Percentiles rank a stretch among this genome's conserved stretches.
These are phyloP conservation scores for Triplophysa bombifrons DNA, from an alignment of 2,797 vertebrate genomes.

Conservation along the genomic window DNA sequence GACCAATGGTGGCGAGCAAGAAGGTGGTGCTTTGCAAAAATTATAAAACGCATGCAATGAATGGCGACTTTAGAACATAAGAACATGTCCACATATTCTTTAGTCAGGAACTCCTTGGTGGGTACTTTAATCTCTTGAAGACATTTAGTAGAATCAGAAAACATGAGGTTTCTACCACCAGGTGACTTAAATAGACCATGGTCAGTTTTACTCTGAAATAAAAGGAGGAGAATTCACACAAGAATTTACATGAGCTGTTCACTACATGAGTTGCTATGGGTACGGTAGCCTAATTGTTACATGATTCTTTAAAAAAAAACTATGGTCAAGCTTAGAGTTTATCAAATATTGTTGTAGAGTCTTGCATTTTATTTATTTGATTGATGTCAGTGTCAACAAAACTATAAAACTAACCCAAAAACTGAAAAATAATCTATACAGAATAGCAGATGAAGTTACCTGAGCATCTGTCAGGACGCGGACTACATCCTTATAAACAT, in stretches of 20 bases:
- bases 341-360: background rate
- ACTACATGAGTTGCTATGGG: background rate
- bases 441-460: constrained; percentile 71
- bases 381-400: background rate
- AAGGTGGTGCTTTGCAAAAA: too few relatives aligned
- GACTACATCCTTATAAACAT: constrained; percentile 66
- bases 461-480: constrained; percentile 76
- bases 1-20: too few relatives aligned
- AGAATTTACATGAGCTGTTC: background rate
- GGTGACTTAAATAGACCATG: constrained; percentile 76
- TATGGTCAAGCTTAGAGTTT: background rate
- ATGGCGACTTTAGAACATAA: too few relatives aligned
- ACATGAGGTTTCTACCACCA: constrained; percentile 82
- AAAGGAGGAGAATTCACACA: background rate
- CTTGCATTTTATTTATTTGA: too few relatives aligned
- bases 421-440: background rate
- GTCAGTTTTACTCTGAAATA: constrained; percentile 55
- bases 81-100: constrained; percentile 66
- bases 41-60: too few relatives aligned
- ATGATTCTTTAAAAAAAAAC: background rate
- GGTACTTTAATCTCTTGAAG: constrained; percentile 70
- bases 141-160: constrained; percentile 89
- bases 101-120: constrained; percentile 74
- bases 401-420: background rate
- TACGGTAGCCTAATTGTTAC: background rate